A percentile compares a stretch with the other conserved stretches of the same genome.
phyloP scores from a whole-genome alignment of 1,140 invertebrate species.

The Chlorops oryzae region DNA sequence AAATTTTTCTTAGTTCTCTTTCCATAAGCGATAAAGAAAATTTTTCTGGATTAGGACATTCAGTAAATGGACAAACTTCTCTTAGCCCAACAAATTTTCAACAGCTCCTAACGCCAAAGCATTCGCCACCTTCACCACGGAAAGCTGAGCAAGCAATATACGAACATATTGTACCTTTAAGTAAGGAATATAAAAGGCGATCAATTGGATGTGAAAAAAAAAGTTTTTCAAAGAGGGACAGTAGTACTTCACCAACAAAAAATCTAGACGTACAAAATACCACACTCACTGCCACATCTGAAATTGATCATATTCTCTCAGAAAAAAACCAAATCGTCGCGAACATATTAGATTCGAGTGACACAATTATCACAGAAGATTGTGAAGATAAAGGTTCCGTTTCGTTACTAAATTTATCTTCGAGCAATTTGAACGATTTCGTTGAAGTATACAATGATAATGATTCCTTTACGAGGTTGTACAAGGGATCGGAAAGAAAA shows the following conservation, averaged over 20 bases:
- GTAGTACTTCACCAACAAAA: too few relatives aligned
- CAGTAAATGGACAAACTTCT: constrained; percentile 47
- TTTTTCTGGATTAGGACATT: constrained; percentile 14
- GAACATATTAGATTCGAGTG: constrained; percentile 39
- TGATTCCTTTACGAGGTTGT: constrained; percentile 76
- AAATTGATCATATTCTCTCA: too few relatives aligned
- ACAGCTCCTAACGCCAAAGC: constrained; percentile 89
- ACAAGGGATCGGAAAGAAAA: constrained; percentile 78
- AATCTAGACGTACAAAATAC: too few relatives aligned
- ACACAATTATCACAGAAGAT: constrained; percentile 30
- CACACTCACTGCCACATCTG: too few relatives aligned
- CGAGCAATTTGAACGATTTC: constrained; percentile 70
- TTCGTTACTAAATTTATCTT: background rate
- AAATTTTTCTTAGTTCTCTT: background rate
- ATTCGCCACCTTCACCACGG: constrained; percentile 85
- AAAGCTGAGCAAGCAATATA: constrained; percentile 86
- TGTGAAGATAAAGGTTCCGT: background rate
- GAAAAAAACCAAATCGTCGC: constrained; percentile 27
- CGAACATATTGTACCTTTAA: constrained; percentile 80
- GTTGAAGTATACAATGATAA: constrained; percentile 81
- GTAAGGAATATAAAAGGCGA: constrained; percentile 56
- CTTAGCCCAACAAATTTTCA: constrained; percentile 81
- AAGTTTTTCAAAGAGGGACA: too few relatives aligned
- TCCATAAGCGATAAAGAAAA: constrained; percentile 26
- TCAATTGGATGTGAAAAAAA: too few relatives aligned